Evolutionary conservation across 2,888 invertebrate species (phyloP).

Genomic region (Catocala sponsa): DNA sequence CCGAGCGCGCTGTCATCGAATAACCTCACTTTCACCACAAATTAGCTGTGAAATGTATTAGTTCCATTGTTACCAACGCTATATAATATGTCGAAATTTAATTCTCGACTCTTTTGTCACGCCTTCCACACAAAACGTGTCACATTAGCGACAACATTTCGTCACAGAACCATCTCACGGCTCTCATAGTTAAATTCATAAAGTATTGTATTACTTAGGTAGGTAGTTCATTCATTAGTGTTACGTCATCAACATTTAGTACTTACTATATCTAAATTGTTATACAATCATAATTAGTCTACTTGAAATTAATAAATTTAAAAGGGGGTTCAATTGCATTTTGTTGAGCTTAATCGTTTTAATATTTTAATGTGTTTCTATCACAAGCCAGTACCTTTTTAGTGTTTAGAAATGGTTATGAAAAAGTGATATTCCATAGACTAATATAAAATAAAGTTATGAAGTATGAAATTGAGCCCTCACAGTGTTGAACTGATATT

Average conservation of each 20-base stretch:
- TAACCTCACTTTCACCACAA: conserved; percentile 48
- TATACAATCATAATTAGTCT: conserved; percentile 21
- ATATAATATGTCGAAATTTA: too few relatives aligned
- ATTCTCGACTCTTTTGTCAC: conserved; percentile 2
- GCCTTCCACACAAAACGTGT: conserved; percentile 12
- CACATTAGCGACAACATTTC: not conserved
- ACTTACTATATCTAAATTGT: conserved; percentile 37
- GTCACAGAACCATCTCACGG: conserved; percentile 16
- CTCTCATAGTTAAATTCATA: conserved; percentile 29
- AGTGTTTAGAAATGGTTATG: too few relatives aligned
- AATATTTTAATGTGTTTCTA: not conserved
- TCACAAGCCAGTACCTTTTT: too few relatives aligned
- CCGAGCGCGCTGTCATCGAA: conserved; percentile 43
- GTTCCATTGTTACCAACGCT: conserved; percentile 27
- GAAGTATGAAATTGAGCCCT: conserved; percentile 1
- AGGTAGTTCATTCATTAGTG: conserved; percentile 33
- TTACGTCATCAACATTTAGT: conserved; percentile 34
- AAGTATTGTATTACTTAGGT: conserved; percentile 25
- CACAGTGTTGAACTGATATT: conserved; percentile 16
- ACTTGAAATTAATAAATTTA: not conserved
- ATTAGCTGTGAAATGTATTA: conserved; percentile 51
- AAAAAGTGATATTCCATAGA: too few relatives aligned
- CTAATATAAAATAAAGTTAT: too few relatives aligned
- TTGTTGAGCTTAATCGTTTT: not conserved
- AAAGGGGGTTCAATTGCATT: conserved; percentile 5